Percentiles rank a stretch among this genome's conserved stretches.
phyloP scores from a whole-genome alignment of 1,140 invertebrate species.

The Drosophila dunni region DNA sequence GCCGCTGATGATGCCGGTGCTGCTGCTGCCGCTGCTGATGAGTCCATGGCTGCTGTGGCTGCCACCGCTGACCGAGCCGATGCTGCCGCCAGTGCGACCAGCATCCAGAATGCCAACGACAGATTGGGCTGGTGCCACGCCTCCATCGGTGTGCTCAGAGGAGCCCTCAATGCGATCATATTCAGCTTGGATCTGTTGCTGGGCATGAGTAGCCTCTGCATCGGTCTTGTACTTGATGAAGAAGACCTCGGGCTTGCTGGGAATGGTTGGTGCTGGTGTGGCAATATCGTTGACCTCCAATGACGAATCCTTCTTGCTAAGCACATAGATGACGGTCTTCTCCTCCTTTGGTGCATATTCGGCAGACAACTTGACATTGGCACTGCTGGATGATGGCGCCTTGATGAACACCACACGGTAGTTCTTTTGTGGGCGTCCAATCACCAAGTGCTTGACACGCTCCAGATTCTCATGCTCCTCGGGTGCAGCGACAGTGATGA shows the following conservation, averaged over 20 bases:
- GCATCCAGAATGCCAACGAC: constrained; percentile 79
- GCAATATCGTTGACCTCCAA: constrained; percentile 89
- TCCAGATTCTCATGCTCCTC: constrained; percentile 74
- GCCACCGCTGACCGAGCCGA: constrained; percentile 30
- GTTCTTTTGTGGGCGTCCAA: constrained; percentile 89
- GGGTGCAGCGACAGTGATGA: constrained; percentile 77
- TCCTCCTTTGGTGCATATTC: constrained; percentile 87
- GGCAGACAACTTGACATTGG: constrained; percentile 83
- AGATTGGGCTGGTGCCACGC: constrained; percentile 75
- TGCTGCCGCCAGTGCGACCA: constrained; percentile 34
- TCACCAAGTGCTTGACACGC: constrained; percentile 77
- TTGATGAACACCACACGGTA: constrained; percentile 95
- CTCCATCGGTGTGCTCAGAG: constrained; percentile 76
- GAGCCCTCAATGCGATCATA: constrained; percentile 79
- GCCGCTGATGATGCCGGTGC: constrained; percentile 23
- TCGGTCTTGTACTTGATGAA: constrained; percentile 91
- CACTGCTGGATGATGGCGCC: constrained; percentile 90
- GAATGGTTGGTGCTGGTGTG: constrained; percentile 89
- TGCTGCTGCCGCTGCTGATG: constrained; percentile 13
- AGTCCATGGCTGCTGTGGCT: constrained; percentile 13
- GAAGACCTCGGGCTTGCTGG: constrained; percentile 90
- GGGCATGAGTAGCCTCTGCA: constrained; percentile 85
- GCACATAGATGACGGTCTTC: constrained; percentile 94
- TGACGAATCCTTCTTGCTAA: constrained; percentile 90
- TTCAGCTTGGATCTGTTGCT: constrained; percentile 83